A percentile compares a stretch with the other conserved stretches of the same genome.
Evolutionary conservation across 2,888 invertebrate species (phyloP).

Genomic region (Cataglyphis cursor): DNA sequence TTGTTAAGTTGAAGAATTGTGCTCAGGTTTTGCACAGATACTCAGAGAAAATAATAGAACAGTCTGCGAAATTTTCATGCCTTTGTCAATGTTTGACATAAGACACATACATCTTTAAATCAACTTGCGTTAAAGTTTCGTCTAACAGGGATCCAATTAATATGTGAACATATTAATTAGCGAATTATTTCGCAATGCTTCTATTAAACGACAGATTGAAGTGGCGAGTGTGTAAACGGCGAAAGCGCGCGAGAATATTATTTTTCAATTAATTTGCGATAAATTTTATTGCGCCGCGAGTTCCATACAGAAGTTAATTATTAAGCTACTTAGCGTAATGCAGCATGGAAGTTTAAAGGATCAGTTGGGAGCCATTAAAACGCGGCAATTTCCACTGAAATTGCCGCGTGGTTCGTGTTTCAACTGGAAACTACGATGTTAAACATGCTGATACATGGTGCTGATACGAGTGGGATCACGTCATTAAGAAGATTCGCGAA

Average conservation of each 20-base stretch:
- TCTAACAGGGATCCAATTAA: not conserved
- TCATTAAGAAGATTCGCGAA: constrained; percentile 10
- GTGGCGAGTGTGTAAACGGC: not conserved
- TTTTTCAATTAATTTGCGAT: constrained; percentile 52
- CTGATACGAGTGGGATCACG: constrained; percentile 4
- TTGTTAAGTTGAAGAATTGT: too few species aligned
- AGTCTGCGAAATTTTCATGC: too few species aligned
- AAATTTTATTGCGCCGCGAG: constrained; percentile 35
- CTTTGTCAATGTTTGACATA: too few species aligned
- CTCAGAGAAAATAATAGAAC: too few species aligned
- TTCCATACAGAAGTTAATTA: constrained; percentile 41
- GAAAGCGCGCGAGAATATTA: constrained; percentile 25
- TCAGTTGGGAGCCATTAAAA: constrained; percentile 54
- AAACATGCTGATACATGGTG: constrained; percentile 32
- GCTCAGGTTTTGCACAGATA: too few species aligned
- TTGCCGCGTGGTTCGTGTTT: constrained; percentile 46
- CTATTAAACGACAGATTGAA: not conserved
- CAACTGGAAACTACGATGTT: constrained; percentile 44
- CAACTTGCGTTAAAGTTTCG: too few species aligned
- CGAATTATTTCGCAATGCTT: not conserved
- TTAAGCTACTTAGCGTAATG: constrained; percentile 53
- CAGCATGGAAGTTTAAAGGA: constrained; percentile 50
- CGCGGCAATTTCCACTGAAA: constrained; percentile 46
- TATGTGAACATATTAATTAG: not conserved
- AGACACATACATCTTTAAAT: too few species aligned